Conservation (phyloP, 1,140 invertebrate genomes). For the Adoxophyes honmai region DNA sequence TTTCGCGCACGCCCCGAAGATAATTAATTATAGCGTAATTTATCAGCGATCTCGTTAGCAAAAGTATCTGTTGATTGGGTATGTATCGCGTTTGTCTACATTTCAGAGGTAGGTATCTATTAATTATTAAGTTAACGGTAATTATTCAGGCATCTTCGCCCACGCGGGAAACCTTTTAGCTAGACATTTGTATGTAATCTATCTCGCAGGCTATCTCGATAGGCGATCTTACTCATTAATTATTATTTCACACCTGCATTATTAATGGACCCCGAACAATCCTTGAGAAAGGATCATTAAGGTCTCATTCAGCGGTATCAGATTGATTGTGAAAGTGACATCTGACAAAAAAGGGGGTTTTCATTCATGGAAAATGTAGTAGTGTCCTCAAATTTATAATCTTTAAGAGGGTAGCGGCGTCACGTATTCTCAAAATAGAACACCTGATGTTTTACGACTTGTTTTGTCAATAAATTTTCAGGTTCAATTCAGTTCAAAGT, state of each 20-base stretch:
- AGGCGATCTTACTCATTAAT: constrained; percentile 29
- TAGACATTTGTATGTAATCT: constrained; percentile 25
- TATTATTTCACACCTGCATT: constrained; percentile 23
- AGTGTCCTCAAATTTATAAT: too few relatives aligned
- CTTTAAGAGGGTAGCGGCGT: too few relatives aligned
- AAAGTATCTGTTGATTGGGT: constrained; percentile 12
- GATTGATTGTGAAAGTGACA: constrained; percentile 1
- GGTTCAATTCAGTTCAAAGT: too few relatives aligned
- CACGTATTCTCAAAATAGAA: too few relatives aligned
- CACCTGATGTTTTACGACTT: too few relatives aligned
- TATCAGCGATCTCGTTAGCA: constrained; percentile 14
- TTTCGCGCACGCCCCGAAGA: background rate
- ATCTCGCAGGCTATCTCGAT: constrained; percentile 3
- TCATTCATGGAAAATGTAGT: too few relatives aligned
- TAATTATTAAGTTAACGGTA: constrained; percentile 15
- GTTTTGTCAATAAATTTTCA: too few relatives aligned
- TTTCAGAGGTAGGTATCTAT: constrained; percentile 15
- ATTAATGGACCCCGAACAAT: constrained; percentile 11
- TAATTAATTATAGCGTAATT: constrained; percentile 15
- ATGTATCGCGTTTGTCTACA: constrained; percentile 10
- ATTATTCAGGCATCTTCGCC: constrained; percentile 13
- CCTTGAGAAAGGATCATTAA: background rate
- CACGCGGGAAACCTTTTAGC: constrained; percentile 13
- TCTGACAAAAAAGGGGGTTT: background rate
- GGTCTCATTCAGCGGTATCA: background rate